A percentile compares a stretch with the other conserved stretches of the same genome.
phyloP scores from a whole-genome alignment of 2,113 vertebrate genomes.

The Brachionichthys hirsutus region DNA sequence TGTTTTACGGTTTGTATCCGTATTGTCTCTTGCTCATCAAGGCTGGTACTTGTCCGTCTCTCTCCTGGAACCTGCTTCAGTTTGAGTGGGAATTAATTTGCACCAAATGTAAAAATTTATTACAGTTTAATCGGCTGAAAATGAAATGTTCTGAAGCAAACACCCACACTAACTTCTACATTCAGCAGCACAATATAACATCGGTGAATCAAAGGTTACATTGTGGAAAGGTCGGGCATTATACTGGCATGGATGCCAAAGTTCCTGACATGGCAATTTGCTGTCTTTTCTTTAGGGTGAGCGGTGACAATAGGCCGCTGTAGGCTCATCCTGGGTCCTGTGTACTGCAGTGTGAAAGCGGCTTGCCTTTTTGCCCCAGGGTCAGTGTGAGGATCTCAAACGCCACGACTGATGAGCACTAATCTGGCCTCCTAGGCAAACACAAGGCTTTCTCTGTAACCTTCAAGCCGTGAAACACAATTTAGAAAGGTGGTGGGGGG shows the following conservation, averaged over 20 bases:
- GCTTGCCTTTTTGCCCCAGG: slow-evolving; percentile 81
- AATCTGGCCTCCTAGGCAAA: slow-evolving; percentile 83
- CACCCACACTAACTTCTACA: slow-evolving; percentile 25
- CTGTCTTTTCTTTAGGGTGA: slow-evolving; percentile 79
- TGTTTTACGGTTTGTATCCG: no score
- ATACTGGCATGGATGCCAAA: slow-evolving; percentile 78
- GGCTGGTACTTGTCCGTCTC: slow-evolving; percentile 8
- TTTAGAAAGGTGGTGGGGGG: slow-evolving; percentile 64
- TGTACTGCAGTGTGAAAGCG: slow-evolving; percentile 81
- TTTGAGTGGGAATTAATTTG: slow-evolving; percentile 41
- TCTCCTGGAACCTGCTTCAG: slow-evolving; percentile 4
- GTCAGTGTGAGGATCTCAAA: slow-evolving; percentile 81
- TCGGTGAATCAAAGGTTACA: slow-evolving; percentile 30
- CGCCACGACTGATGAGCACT: slow-evolving; percentile 84
- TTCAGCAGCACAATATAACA: slow-evolving; percentile 11
- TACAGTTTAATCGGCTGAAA: slow-evolving; percentile 24
- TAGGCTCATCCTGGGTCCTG: slow-evolving; percentile 74
- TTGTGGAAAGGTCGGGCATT: slow-evolving; percentile 77
- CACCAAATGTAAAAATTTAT: slow-evolving; percentile 35
- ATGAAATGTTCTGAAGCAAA: slow-evolving; percentile 29
- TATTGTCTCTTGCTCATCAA: not conserved
- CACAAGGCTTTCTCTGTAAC: slow-evolving; percentile 73
- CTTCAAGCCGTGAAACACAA: slow-evolving; percentile 69
- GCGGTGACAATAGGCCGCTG: slow-evolving; percentile 80
- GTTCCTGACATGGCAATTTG: slow-evolving; percentile 91